phyloP scores from a whole-genome alignment of 2,888 invertebrate genomes.

The Aleiodes leptofemur region DNA sequence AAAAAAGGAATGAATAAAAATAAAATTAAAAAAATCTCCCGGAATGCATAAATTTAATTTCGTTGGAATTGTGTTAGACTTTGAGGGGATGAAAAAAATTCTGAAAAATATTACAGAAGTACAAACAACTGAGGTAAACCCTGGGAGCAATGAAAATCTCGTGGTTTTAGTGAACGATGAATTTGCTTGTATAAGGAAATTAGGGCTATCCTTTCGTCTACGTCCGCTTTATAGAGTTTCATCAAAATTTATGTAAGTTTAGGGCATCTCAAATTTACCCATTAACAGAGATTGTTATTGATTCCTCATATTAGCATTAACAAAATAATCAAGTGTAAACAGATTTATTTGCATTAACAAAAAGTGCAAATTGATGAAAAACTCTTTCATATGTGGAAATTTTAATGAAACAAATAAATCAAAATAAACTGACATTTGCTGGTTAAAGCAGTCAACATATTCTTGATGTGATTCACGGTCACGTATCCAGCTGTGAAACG shows the following conservation, averaged over 20 bases:
- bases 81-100: neutral
- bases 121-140: constrained; percentile 11
- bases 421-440: constrained; percentile 39
- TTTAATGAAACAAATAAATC: constrained; percentile 29
- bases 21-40: neutral
- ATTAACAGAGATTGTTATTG: too few relatives aligned
- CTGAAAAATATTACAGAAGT: constrained; percentile 11
- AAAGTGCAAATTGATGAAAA: constrained; percentile 13
- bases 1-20: neutral
- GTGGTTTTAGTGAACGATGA: too few relatives aligned
- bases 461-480: constrained; percentile 36
- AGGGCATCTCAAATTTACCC: neutral
- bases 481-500: constrained; percentile 46
- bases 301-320: too few relatives aligned
- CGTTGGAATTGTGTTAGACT: neutral
- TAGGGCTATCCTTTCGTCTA: constrained; percentile 26
- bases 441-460: constrained; percentile 34
- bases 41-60: constrained; percentile 30
- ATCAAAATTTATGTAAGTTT: constrained; percentile 13
- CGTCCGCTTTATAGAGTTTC: neutral
- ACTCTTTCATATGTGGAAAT: neutral
- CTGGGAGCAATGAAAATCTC: neutral
- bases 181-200: constrained; percentile 23
- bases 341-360: neutral
- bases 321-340: neutral